A percentile compares a stretch with the other conserved stretches of the same genome.
Evolutionary conservation across 2,888 invertebrate species (phyloP).

Genomic region (Meloe dianella): DNA sequence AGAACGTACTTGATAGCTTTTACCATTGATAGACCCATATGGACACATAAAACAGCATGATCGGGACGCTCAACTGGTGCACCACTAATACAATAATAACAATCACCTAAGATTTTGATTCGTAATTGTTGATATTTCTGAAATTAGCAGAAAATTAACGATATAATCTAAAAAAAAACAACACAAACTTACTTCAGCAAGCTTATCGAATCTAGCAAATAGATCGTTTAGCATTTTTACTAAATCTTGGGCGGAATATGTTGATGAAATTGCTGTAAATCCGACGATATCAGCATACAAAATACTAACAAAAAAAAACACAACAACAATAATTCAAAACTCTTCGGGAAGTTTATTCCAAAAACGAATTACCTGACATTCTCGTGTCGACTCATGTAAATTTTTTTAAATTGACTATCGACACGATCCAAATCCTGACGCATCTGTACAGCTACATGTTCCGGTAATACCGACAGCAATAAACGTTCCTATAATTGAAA

Average conservation of each 20-base stretch:
- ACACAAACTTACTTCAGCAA: constrained; percentile 70
- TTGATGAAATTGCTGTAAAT: constrained; percentile 94
- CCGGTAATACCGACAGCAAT: constrained; percentile 89
- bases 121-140: constrained; percentile 93
- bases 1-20: constrained; percentile 91
- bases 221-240: constrained; percentile 95
- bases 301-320: no score
- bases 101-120: constrained; percentile 95
- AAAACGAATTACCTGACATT: constrained; percentile 94
- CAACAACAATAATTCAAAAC: constrained; percentile 48
- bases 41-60: constrained; percentile 91
- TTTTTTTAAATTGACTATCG: constrained; percentile 95
- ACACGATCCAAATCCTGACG: constrained; percentile 89
- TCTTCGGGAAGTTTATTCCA: no score
- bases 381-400: constrained; percentile 96
- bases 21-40: constrained; percentile 97
- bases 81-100: constrained; percentile 97
- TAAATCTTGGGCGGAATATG: constrained; percentile 93
- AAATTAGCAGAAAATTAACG: constrained; percentile 36
- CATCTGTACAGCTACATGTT: constrained; percentile 97
- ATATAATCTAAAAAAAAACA: neutral
- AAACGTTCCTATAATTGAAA: constrained; percentile 78
- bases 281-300: constrained; percentile 98
- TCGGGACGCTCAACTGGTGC: constrained; percentile 89
- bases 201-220: constrained; percentile 93